A percentile compares a stretch with the other conserved stretches of the same genome.
Conservation (phyloP, 2,888 invertebrate species). For the Diarsia brunnea region DNA sequence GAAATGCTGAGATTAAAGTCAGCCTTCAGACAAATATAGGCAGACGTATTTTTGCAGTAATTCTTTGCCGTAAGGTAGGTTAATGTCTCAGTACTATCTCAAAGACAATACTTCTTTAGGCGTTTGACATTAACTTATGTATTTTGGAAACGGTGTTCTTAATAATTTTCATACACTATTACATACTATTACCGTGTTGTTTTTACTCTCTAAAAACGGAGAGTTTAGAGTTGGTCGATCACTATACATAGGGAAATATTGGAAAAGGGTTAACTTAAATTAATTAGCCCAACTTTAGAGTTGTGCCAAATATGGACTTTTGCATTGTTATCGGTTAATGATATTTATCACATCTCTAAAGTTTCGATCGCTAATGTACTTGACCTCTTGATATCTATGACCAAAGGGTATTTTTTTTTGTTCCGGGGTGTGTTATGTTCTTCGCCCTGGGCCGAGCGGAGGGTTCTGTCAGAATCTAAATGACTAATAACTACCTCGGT, state of each 20-base stretch:
- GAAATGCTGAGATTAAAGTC: conserved; percentile 56
- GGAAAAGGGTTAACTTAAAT: background rate
- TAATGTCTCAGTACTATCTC: conserved; percentile 26
- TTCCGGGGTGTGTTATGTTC: too few relatives aligned
- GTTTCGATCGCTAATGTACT: too few relatives aligned
- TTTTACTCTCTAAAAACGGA: background rate
- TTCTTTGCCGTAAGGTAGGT: conserved; percentile 24
- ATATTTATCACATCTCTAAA: background rate
- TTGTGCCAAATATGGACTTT: background rate
- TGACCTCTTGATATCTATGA: too few relatives aligned
- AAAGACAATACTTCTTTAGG: conserved; percentile 29
- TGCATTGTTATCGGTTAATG: background rate
- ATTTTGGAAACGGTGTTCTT: background rate
- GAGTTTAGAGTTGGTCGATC: too few relatives aligned
- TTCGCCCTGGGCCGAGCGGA: too few relatives aligned
- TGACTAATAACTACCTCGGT: too few relatives aligned
- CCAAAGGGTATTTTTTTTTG: too few relatives aligned
- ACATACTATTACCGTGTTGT: background rate
- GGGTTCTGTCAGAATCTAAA: too few relatives aligned
- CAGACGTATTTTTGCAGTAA: conserved; percentile 34
- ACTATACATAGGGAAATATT: too few relatives aligned
- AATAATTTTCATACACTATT: background rate
- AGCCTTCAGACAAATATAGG: conserved; percentile 41
- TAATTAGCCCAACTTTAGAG: background rate
- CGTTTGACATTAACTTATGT: conserved; percentile 18